Conservation (phyloP, 2,888 invertebrate genomes). For the Synanthedon formicaeformis region DNA sequence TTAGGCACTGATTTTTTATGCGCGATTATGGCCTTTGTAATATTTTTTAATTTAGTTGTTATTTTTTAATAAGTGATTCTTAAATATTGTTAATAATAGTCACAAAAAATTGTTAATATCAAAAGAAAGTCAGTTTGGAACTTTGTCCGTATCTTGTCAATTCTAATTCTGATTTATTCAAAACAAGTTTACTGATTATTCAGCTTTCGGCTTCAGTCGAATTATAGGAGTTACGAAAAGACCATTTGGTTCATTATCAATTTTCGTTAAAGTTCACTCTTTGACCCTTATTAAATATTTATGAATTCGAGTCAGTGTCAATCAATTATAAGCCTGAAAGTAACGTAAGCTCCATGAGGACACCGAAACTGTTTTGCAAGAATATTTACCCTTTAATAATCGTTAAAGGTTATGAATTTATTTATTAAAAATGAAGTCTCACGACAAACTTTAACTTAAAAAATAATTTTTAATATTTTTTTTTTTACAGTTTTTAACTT, state of each 20-base stretch:
- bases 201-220: neutral
- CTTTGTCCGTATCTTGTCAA: no score
- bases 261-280: neutral
- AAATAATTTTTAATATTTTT: no score
- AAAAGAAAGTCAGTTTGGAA: no score
- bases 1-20: no score
- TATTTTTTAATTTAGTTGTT: no score
- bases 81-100: no score
- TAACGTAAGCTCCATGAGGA: neutral
- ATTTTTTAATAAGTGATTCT: no score
- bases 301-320: neutral
- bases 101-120: no score
- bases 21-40: no score
- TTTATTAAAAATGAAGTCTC: neutral
- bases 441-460: no score
- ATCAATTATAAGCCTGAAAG: neutral
- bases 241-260: neutral
- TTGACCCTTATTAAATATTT: neutral
- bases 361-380: neutral
- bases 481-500: no score
- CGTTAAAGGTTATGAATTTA: neutral
- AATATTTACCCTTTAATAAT: neutral
- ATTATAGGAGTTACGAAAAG: neutral
- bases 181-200: neutral
- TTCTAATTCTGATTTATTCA: neutral